A percentile compares a stretch with the other conserved stretches of the same genome.
phyloP scores from a whole-genome alignment of 2,797 vertebrate genomes.

The Hypotaenidia okinawae region DNA sequence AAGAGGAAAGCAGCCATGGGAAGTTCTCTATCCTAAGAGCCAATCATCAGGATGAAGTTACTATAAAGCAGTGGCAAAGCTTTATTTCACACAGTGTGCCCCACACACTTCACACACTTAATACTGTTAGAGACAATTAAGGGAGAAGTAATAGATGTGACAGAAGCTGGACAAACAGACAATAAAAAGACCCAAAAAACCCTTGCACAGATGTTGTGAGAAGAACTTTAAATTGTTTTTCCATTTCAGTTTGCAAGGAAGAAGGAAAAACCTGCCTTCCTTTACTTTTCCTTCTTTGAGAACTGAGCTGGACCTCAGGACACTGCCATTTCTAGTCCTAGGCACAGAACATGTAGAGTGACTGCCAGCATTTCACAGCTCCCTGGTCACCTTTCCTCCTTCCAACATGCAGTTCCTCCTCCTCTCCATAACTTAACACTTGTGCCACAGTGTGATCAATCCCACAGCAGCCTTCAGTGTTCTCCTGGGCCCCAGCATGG shows the following conservation, averaged over 20 bases:
- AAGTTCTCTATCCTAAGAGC: not conserved
- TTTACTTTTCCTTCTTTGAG: not conserved
- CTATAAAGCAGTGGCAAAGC: not conserved
- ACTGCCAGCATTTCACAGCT: not conserved
- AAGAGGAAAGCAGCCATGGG: not conserved
- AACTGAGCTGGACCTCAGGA: not conserved
- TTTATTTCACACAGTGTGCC: not conserved
- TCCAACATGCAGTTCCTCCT: not conserved
- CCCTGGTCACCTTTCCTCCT: not conserved
- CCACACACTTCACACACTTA: not conserved
- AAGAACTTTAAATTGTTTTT: not conserved
- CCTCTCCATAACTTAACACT: not conserved
- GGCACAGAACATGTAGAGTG: not conserved
- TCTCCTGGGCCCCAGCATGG: not conserved
- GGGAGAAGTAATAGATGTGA: not conserved
- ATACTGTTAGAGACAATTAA: not conserved
- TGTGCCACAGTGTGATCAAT: not conserved
- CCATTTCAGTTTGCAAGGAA: not conserved
- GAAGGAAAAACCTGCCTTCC: not conserved
- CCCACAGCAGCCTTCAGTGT: not conserved
- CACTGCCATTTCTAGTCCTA: not conserved
- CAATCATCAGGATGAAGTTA: not conserved
- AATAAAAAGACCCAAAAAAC: not conserved
- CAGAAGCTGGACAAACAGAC: not conserved
- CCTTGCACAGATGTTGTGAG: not conserved